Conservation (phyloP, 2,888 invertebrate genomes). For the Chrysodeixis includens region DNA sequence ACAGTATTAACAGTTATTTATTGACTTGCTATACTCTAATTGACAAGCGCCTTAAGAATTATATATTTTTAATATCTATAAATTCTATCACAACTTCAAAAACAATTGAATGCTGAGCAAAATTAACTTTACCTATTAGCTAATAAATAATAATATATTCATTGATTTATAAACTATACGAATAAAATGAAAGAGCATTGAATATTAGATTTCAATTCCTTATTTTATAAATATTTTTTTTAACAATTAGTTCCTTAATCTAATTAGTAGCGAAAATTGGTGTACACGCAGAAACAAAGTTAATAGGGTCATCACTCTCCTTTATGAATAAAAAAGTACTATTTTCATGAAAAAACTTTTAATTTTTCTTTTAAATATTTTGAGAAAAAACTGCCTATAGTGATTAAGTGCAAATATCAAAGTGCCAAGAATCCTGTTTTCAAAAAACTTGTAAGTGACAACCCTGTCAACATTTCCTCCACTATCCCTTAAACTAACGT, state of each 20-base stretch:
- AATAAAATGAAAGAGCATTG: constrained; percentile 51
- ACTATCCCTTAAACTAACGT: constrained; percentile 50
- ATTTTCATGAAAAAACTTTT: background rate
- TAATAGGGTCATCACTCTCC: constrained; percentile 24
- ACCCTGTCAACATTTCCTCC: constrained; percentile 30
- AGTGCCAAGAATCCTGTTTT: background rate
- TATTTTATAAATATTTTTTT: constrained; percentile 45
- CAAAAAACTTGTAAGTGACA: background rate
- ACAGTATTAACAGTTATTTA: too few species aligned
- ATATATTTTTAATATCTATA: constrained; percentile 40
- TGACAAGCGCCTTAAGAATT: constrained; percentile 26
- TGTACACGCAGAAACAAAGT: constrained; percentile 48
- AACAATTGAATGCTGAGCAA: constrained; percentile 55
- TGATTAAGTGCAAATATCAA: background rate
- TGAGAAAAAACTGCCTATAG: background rate
- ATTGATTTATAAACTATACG: constrained; percentile 53
- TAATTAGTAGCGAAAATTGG: constrained; percentile 62
- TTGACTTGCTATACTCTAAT: too few species aligned
- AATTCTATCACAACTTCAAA: constrained; percentile 54
- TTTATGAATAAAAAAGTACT: background rate
- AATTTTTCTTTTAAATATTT: background rate
- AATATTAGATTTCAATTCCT: constrained; percentile 58
- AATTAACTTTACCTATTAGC: constrained; percentile 46
- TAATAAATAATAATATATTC: constrained; percentile 41
- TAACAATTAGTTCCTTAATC: constrained; percentile 55